phyloP scores from a whole-genome alignment of 2,888 invertebrate species.

The Scaptodrosophila latifasciaeformis region DNA sequence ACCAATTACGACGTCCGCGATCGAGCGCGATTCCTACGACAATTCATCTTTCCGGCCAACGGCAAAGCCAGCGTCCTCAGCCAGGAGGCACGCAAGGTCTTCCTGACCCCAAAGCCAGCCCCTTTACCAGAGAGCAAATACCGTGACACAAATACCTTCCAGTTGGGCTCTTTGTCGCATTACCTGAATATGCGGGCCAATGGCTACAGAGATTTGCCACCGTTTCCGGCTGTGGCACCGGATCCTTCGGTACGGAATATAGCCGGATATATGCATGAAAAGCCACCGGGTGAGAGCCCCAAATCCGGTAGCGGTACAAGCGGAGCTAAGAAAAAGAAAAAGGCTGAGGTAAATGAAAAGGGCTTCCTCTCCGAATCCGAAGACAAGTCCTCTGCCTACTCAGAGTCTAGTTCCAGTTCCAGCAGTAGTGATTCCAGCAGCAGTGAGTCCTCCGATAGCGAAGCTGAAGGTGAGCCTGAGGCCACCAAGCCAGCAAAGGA shows the following conservation, averaged over 20 bases:
- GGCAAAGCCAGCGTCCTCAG: slow-evolving; percentile 77
- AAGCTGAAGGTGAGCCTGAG: slow-evolving; percentile 10
- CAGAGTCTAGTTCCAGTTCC: slow-evolving; percentile 61
- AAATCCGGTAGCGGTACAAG: slow-evolving; percentile 31
- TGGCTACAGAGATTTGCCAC: slow-evolving; percentile 92
- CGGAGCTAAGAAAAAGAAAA: slow-evolving; percentile 52
- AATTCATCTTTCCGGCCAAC: slow-evolving; percentile 82
- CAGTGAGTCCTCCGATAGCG: slow-evolving; percentile 12
- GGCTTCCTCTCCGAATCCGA: slow-evolving; percentile 78
- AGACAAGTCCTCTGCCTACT: slow-evolving; percentile 71
- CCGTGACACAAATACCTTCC: slow-evolving; percentile 89
- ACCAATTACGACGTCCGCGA: slow-evolving; percentile 98
- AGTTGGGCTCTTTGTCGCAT: slow-evolving; percentile 96
- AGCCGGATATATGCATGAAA: slow-evolving; percentile 70
- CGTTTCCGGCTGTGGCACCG: slow-evolving; percentile 85
- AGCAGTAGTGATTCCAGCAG: slow-evolving; percentile 42
- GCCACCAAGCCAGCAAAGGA: slow-evolving; percentile 24
- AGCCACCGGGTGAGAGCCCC: slow-evolving; percentile 66
- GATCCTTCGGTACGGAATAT: slow-evolving; percentile 87
- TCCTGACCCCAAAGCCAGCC: slow-evolving; percentile 94
- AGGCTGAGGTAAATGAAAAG: slow-evolving; percentile 73
- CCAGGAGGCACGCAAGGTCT: slow-evolving; percentile 86
- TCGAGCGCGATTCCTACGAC: slow-evolving; percentile 90
- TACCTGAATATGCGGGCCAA: slow-evolving; percentile 89
- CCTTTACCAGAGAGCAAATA: slow-evolving; percentile 91